These are phyloP conservation scores for Cheumatopsyche charites DNA, from an alignment of 1,140 invertebrate species.

Conservation along the genomic window DNA sequence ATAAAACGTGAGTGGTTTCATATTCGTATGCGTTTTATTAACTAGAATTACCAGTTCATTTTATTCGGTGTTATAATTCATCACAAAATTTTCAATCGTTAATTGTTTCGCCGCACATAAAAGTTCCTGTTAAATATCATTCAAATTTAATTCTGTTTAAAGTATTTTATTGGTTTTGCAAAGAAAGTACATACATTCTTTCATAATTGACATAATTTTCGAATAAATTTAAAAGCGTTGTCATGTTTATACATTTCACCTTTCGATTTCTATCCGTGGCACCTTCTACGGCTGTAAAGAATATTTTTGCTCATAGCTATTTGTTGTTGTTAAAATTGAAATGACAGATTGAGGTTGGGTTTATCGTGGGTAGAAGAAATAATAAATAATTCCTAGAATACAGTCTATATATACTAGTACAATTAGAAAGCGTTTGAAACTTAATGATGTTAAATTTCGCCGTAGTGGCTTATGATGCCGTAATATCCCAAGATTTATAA, in stretches of 20 bases:
- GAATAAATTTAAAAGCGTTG: background rate
- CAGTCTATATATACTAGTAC: constrained; percentile 4
- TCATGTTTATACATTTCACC: constrained; percentile 11
- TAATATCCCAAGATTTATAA: background rate
- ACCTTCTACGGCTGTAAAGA: background rate
- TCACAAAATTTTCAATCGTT: background rate
- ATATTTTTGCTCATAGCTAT: constrained; percentile 32
- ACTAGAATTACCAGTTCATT: constrained; percentile 7
- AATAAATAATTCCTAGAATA: constrained; percentile 33
- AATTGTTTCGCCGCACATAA: background rate
- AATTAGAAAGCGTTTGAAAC: constrained; percentile 34
- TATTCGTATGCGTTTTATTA: constrained; percentile 13
- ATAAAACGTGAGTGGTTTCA: constrained; percentile 2
- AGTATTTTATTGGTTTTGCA: no score
- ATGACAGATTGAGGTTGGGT: constrained; percentile 31
- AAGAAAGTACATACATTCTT: background rate
- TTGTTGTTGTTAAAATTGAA: constrained; percentile 29
- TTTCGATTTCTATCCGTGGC: constrained; percentile 20
- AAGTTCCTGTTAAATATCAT: no score
- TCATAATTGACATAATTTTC: background rate
- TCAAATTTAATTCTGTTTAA: no score
- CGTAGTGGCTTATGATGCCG: background rate
- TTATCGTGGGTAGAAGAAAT: constrained; percentile 30
- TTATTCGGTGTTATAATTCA: constrained; percentile 6
- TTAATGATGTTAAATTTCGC: background rate